Conservation (phyloP, 2,888 invertebrate species). For the Lepidonotus clava region DNA sequence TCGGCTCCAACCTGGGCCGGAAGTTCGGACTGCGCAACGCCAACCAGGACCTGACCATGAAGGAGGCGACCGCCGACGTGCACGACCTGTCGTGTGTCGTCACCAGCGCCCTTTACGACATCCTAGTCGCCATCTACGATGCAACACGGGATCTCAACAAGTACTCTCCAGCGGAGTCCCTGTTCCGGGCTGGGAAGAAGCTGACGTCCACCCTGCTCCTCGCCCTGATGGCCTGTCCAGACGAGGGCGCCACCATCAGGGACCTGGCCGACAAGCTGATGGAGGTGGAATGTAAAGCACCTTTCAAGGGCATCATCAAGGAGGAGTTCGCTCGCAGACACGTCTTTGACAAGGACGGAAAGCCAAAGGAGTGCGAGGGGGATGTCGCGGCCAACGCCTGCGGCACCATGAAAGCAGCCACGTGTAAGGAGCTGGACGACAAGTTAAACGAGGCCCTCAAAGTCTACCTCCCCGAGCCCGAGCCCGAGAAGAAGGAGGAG, state of each 20-base stretch:
- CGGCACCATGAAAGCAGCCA: conserved; percentile 27
- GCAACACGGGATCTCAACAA: conserved; percentile 35
- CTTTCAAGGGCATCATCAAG: conserved; percentile 32
- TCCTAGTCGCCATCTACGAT: conserved; percentile 44
- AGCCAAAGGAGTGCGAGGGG: conserved; percentile 43
- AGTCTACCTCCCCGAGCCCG: conserved; percentile 11
- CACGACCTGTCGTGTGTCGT: conserved; percentile 37
- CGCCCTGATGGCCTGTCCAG: conserved; percentile 32
- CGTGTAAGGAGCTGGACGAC: not conserved
- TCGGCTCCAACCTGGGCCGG: conserved; percentile 41
- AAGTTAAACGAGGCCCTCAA: conserved; percentile 16
- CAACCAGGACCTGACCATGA: conserved; percentile 21
- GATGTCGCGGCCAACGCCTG: conserved; percentile 19
- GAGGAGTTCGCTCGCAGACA: conserved; percentile 14
- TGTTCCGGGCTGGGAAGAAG: conserved; percentile 49
- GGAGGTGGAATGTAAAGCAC: not conserved
- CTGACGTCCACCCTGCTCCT: not conserved
- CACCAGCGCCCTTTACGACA: conserved; percentile 52
- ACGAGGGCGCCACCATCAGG: not conserved
- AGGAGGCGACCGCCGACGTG: conserved; percentile 41
- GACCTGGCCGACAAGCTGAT: conserved; percentile 45
- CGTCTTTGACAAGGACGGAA: conserved; percentile 35
- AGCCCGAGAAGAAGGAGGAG: conserved; percentile 26
- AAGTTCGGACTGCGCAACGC: conserved; percentile 54
- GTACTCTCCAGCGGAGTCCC: conserved; percentile 44